Conservation (phyloP, 2,797 vertebrate genomes). For the Agapornis canus region DNA sequence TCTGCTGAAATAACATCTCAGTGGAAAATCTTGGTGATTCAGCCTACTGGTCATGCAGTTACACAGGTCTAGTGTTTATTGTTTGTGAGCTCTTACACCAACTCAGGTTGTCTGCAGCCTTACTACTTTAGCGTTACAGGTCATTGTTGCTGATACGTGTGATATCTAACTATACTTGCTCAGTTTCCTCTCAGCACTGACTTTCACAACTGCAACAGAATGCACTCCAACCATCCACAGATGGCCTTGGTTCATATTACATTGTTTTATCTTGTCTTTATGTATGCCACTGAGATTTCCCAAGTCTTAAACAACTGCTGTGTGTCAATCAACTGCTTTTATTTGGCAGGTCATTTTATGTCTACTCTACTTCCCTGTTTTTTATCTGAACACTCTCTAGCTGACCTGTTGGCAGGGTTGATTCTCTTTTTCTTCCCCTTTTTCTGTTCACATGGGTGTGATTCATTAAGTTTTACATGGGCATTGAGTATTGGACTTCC, state of each 20-base stretch:
- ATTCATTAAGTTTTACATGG: not conserved
- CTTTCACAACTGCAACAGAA: not conserved
- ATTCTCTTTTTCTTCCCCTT: not conserved
- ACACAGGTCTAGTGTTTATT: not conserved
- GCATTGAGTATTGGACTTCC: not conserved
- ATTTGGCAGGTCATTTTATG: conserved; percentile 26
- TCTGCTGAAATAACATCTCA: not conserved
- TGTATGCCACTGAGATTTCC: not conserved
- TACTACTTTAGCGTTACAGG: accelerated
- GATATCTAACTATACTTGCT: not conserved
- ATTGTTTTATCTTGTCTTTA: conserved; percentile 49
- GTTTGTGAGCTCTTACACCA: not conserved
- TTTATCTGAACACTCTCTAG: not conserved
- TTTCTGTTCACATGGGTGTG: not conserved
- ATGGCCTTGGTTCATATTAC: conserved; percentile 21
- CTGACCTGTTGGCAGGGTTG: not conserved
- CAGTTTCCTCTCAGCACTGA: not conserved
- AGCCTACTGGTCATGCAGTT: not conserved
- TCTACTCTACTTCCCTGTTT: not conserved
- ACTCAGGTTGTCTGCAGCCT: not conserved
- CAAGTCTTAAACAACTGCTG: conserved; percentile 24
- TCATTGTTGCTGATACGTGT: not conserved
- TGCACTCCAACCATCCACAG: not conserved
- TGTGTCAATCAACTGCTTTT: conserved; percentile 17
- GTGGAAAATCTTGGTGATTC: not conserved